A percentile compares a stretch with the other conserved stretches of the same genome.
Evolutionary conservation across 2,888 invertebrate species (phyloP).

Genomic region (Archaeoteleia sp.): DNA sequence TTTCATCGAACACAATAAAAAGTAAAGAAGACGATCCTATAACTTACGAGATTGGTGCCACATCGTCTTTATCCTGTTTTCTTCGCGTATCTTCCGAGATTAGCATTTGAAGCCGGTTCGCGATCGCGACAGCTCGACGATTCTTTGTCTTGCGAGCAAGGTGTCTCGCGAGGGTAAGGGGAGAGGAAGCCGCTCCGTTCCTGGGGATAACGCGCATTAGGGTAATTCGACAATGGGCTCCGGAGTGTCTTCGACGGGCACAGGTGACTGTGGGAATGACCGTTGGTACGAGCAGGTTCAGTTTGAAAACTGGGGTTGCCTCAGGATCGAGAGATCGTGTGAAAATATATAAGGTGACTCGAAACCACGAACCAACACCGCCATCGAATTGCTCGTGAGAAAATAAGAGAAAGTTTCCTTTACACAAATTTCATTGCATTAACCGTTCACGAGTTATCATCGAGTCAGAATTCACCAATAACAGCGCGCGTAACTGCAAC

Average conservation of each 20-base stretch:
- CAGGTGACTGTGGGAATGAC: conserved; percentile 74
- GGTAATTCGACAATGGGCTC: conserved; percentile 64
- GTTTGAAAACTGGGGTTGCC: conserved; percentile 20
- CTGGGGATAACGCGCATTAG: conserved; percentile 62
- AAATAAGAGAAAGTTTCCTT: conserved; percentile 16
- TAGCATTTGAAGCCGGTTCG: conserved; percentile 63
- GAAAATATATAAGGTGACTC: conserved; percentile 18
- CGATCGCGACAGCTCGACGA: conserved; percentile 55
- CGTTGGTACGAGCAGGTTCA: conserved; percentile 70
- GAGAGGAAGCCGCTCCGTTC: conserved; percentile 20
- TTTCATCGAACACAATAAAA: conserved; percentile 41
- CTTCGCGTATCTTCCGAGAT: conserved; percentile 54
- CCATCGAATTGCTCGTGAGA: conserved; percentile 10
- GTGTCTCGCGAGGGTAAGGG: conserved; percentile 55
- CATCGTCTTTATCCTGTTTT: conserved; percentile 46
- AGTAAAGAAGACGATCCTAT: conserved; percentile 45
- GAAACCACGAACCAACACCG: conserved; percentile 12
- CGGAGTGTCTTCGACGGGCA: conserved; percentile 62
- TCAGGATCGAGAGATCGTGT: conserved; percentile 33
- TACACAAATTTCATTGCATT: too few relatives aligned
- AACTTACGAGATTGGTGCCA: conserved; percentile 44
- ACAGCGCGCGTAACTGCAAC: too few relatives aligned
- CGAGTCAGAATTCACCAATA: too few relatives aligned
- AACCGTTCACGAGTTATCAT: too few relatives aligned
- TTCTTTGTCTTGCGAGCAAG: conserved; percentile 59